A percentile compares a stretch with the other conserved stretches of the same genome.
Evolutionary conservation across 2,113 vertebrate species (phyloP).

Genomic region (Ptyas mucosa): DNA sequence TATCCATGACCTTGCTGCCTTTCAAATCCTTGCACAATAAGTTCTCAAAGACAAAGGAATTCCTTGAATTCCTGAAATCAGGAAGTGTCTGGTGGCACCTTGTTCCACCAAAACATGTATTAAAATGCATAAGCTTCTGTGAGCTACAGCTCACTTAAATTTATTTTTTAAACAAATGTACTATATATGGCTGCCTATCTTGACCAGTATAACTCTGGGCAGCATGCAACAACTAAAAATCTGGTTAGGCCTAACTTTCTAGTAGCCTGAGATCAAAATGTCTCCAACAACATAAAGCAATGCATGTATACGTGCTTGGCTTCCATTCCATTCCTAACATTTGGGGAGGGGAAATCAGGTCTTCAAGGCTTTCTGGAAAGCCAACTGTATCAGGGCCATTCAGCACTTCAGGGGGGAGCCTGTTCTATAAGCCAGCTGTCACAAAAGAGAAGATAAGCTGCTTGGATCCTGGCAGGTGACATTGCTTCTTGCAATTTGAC

Average conservation of each 20-base stretch:
- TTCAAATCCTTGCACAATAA: background rate
- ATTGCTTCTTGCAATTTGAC: background rate
- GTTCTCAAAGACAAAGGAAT: background rate
- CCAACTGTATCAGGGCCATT: background rate
- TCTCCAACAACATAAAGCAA: background rate
- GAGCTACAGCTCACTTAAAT: background rate
- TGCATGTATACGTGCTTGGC: background rate
- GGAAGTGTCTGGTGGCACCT: background rate
- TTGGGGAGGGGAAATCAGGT: background rate
- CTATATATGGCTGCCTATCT: background rate
- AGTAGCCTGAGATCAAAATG: background rate
- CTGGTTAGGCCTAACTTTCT: background rate
- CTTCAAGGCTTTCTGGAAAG: background rate
- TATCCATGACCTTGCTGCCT: background rate
- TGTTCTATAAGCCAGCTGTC: background rate
- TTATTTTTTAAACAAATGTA: background rate
- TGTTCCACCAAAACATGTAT: background rate
- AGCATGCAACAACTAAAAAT: background rate
- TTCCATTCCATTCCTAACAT: background rate
- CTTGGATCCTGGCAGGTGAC: background rate
- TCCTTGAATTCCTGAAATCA: background rate
- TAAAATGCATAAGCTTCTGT: background rate
- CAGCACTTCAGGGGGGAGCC: background rate
- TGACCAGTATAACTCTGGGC: background rate
- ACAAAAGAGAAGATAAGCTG: background rate